These are phyloP conservation scores for Tupiocoris notatus DNA, from an alignment of 2,888 invertebrate genomes.

Conservation along the genomic window DNA sequence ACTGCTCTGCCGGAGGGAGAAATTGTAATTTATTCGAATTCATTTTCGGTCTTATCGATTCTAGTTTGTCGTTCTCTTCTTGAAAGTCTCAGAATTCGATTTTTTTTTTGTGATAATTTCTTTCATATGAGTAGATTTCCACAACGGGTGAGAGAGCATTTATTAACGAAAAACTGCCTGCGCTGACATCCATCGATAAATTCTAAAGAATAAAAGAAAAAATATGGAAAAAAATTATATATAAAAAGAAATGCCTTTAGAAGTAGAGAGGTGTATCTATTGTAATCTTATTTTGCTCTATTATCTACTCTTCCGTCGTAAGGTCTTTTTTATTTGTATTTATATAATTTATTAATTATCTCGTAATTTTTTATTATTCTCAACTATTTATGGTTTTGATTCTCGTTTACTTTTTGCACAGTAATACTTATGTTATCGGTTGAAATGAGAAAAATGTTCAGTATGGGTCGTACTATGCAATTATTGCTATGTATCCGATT, in stretches of 20 bases:
- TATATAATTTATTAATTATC: constrained; percentile 48
- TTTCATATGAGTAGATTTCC: background rate
- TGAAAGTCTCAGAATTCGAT: background rate
- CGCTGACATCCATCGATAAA: background rate
- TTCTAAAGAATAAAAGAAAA: background rate
- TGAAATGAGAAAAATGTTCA: constrained; percentile 11
- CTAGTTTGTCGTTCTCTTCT: background rate
- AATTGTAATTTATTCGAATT: background rate
- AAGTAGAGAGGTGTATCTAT: constrained; percentile 40
- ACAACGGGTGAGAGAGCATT: background rate
- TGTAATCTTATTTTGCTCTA: constrained; percentile 44
- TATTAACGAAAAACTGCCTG: background rate
- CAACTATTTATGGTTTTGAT: constrained; percentile 41
- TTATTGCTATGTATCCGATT: constrained; percentile 23
- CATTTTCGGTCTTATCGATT: too few species aligned
- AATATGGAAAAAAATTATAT: background rate
- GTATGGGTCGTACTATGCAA: constrained; percentile 22
- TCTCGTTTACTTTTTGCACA: constrained; percentile 32
- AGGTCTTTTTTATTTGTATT: constrained; percentile 48
- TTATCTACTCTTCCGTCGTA: constrained; percentile 44
- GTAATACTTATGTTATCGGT: constrained; percentile 31
- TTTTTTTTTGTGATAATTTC: background rate
- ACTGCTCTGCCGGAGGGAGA: background rate
- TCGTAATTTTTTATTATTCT: constrained; percentile 46
- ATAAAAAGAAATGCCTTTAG: constrained; percentile 4